Evolutionary conservation across 2,888 invertebrate genomes (phyloP), one percentile per base, ranked within the genome.

Genomic region (Diogma glabrata): DNA sequence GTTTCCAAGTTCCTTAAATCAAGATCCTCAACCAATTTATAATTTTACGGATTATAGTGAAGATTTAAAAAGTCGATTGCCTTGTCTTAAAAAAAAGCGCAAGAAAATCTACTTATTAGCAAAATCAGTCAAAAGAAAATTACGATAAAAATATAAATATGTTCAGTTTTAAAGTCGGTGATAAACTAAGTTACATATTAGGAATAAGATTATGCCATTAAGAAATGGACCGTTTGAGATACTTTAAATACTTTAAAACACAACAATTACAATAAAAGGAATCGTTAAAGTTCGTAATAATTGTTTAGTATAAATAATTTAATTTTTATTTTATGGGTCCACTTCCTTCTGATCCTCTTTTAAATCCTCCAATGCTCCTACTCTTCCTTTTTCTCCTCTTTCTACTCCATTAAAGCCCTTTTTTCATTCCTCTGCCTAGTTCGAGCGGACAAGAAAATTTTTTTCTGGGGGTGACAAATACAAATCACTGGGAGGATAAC

Each of bases 1-100:
- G 10, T 52, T 65, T 5, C 63, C 65, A 4, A 53, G 49, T 53
- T 60, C 62, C 5, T 38, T 61, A 17, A 54, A 22, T 4, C 19
- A 47, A 43, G 36, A 43, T 9, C 52, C 47, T 23, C 54, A 57
- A 52, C 56, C 54, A 47, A 33, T 36, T 8, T 56, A 57, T 43
- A 57, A 53, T 9, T 59, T 60, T 24, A 54, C 57, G 0, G 61
- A 61, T 19, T 59, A 60, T 28, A 45, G 59, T 14, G 8, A 7
- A 12, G 36, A 36, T n/a, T 36, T 16, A 36, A 36, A n/a, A 36
- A 7, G 7, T 36, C 12, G 16, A 12, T n/a, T 36, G n/a, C 36
- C 9, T 12, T 7, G 7, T 36, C 36, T 14, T 36, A n/a, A 7
- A 6, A 12, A 14, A 36, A 12, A 12, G 36, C 36, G 7, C 9